phyloP scores from a whole-genome alignment of 1,140 invertebrate species.

The Achroia grisella region DNA sequence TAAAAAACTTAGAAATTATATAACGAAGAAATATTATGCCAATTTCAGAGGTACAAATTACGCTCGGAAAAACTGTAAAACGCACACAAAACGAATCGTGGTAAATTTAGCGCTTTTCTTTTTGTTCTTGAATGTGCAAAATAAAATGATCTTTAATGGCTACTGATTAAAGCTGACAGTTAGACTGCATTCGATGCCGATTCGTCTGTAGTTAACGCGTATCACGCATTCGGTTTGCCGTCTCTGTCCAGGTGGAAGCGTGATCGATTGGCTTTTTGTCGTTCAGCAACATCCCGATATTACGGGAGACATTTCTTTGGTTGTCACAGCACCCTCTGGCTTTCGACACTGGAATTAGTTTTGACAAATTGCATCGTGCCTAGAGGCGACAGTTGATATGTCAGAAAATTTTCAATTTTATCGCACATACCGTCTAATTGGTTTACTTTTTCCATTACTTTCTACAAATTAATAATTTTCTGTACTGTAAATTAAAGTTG shows the following conservation, averaged over 20 bases:
- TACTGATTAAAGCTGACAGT: constrained; percentile 9
- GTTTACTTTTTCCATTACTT: too few relatives aligned
- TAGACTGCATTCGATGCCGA: constrained; percentile 1
- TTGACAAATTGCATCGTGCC: constrained; percentile 20
- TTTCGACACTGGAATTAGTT: constrained; percentile 16
- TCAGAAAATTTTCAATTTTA: constrained; percentile 3
- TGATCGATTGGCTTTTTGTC: constrained; percentile 40
- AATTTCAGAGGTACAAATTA: constrained; percentile 45
- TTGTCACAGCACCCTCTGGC: constrained; percentile 22
- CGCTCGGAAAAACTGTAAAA: constrained; percentile 29
- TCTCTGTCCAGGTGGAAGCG: constrained; percentile 31
- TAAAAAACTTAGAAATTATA: constrained; percentile 32
- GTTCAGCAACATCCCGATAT: constrained; percentile 20
- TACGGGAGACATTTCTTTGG: constrained; percentile 30
- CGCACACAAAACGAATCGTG: constrained; percentile 32
- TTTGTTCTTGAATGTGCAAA: background rate
- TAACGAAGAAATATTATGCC: constrained; percentile 54
- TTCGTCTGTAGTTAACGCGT: constrained; percentile 33
- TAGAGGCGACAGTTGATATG: constrained; percentile 1
- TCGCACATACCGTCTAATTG: background rate
- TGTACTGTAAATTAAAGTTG: too few relatives aligned
- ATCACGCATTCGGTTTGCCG: constrained; percentile 33
- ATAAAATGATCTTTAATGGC: constrained; percentile 6
- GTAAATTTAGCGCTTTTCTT: constrained; percentile 23
- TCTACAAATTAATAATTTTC: too few relatives aligned